A percentile compares a stretch with the other conserved stretches of the same genome.
Evolutionary conservation across 2,113 vertebrate genomes (phyloP).

Genomic region (Chionomys nivalis): DNA sequence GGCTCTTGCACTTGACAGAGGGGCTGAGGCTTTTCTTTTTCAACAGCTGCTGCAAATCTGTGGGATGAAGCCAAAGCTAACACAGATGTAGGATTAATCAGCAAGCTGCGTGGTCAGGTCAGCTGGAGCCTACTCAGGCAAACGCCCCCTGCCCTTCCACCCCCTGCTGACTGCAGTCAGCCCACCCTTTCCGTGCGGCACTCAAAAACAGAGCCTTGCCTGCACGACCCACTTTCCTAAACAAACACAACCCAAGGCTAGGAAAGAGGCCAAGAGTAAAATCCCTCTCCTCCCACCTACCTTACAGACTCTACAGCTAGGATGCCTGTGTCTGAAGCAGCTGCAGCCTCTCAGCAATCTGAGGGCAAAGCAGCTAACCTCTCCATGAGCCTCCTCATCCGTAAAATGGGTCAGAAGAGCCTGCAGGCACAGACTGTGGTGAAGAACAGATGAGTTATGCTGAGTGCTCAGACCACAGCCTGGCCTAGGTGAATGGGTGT

Average conservation of each 20-base stretch:
- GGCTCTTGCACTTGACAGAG: conserved; percentile 81
- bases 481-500: not conserved
- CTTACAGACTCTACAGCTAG: not conserved
- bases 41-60: conserved; percentile 87
- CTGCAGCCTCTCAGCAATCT: not conserved
- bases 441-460: not conserved
- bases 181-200: not conserved
- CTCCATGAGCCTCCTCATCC: not conserved
- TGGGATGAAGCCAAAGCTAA: conserved; percentile 86
- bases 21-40: conserved; percentile 82
- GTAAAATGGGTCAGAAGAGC: not conserved
- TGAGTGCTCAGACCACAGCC: not conserved
- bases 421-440: not conserved
- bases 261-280: not conserved
- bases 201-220: conserved; percentile 31
- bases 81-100: conserved; percentile 85
- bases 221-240: not conserved
- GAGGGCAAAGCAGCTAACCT: not conserved
- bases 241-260: not conserved
- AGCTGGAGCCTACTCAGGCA: conserved; percentile 67
- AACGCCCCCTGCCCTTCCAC: not conserved
- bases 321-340: not conserved
- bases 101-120: conserved; percentile 61
- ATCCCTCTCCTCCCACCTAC: rapidly evolving
- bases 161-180: not conserved